Percentiles rank a stretch among this genome's conserved stretches.
Evolutionary conservation across 2,113 vertebrate genomes (phyloP).

Genomic region (Gymnocephalus cernua): DNA sequence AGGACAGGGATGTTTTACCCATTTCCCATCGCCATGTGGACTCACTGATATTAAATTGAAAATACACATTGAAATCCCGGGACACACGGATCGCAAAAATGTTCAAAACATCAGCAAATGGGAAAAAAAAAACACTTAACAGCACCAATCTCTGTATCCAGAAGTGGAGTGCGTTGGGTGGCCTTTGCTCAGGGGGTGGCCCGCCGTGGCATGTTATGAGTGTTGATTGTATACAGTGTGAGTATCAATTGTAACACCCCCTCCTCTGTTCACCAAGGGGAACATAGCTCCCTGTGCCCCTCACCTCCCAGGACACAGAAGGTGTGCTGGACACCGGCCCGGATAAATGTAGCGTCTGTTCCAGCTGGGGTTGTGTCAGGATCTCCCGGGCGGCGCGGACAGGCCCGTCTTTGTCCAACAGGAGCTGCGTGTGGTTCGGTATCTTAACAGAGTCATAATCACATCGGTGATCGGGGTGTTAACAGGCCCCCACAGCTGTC

Average conservation of each 20-base stretch:
- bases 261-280: conserved; percentile 47
- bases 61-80: conserved; percentile 65
- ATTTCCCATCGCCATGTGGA: conserved; percentile 67
- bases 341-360: conserved; percentile 71
- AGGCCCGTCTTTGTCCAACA: conserved; percentile 76
- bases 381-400: conserved; percentile 68
- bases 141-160: conserved; percentile 40
- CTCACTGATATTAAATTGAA: conserved; percentile 70
- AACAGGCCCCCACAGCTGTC: conserved; percentile 78
- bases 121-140: conserved; percentile 65
- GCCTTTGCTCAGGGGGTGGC: conserved; percentile 72
- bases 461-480: conserved; percentile 66
- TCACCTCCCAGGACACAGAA: conserved; percentile 69
- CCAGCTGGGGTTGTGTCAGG: conserved; percentile 74
- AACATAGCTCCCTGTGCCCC: conserved; percentile 58
- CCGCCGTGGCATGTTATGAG: conserved; percentile 51
- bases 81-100: conserved; percentile 48
- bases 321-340: conserved; percentile 75
- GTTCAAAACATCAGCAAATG: conserved; percentile 64
- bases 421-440: conserved; percentile 76
- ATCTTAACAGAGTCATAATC: conserved; percentile 82
- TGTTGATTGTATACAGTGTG: conserved; percentile 66
- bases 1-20: conserved; percentile 77
- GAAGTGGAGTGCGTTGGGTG: conserved; percentile 64
- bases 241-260: conserved; percentile 70